A percentile compares a stretch with the other conserved stretches of the same genome.
phyloP scores from a whole-genome alignment of 2,797 vertebrate species.

The Alca torda region DNA sequence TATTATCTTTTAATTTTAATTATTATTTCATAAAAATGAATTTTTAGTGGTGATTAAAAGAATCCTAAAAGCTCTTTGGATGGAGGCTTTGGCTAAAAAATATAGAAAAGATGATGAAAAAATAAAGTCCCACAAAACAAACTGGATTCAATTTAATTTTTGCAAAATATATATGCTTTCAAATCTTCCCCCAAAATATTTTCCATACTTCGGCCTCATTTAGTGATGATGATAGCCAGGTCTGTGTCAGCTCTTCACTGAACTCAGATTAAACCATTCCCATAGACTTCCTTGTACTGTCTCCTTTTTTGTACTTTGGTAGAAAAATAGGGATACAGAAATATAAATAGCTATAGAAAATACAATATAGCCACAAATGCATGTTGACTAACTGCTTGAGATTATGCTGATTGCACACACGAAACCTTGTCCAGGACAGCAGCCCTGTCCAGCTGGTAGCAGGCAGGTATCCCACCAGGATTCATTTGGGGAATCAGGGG shows the following conservation, averaged over 20 bases:
- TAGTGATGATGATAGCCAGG: neutral
- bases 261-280: neutral
- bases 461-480: neutral
- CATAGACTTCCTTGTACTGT: neutral
- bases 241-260: neutral
- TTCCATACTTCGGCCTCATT: neutral
- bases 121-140: neutral
- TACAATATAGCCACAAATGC: neutral
- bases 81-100: neutral
- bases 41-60: neutral
- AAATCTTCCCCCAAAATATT: neutral
- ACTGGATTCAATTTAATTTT: neutral
- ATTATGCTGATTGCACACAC: neutral
- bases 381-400: neutral
- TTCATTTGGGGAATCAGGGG: neutral
- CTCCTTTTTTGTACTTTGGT: neutral
- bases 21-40: neutral
- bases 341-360: neutral
- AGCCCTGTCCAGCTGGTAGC: neutral
- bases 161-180: neutral
- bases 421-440: neutral
- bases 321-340: neutral
- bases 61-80: neutral
- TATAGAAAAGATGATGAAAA: neutral
- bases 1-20: neutral